Evolutionary conservation across 92 coral and sea anemone genomes (phyloP).

Genomic region (Palythoa grandiflora): DNA sequence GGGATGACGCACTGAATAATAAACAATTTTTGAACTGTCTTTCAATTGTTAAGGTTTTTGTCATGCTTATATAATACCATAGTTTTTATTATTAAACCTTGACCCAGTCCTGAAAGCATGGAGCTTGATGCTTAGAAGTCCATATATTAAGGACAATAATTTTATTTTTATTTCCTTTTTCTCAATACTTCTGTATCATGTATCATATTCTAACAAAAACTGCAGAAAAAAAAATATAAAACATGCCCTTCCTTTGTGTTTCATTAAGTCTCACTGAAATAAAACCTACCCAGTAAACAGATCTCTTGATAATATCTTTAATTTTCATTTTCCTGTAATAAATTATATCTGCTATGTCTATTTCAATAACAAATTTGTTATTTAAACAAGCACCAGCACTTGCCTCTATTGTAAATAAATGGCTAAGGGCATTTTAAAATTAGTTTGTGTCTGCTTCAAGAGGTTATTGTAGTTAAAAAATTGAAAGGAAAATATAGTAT

Average conservation of each 20-base stretch:
- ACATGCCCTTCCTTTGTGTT: background rate
- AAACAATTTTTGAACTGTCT: background rate
- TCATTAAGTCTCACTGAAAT: background rate
- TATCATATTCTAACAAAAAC: constrained; percentile 5
- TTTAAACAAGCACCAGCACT: constrained; percentile 15
- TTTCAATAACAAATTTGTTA: constrained; percentile 5
- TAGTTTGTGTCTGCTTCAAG: constrained; percentile 9
- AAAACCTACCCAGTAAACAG: background rate
- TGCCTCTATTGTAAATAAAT: constrained; percentile 13
- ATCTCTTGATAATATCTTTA: background rate
- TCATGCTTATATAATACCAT: constrained; percentile 5
- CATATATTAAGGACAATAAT: background rate
- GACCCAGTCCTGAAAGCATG: constrained; percentile 19
- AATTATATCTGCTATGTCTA: background rate
- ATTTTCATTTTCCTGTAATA: constrained; percentile 2
- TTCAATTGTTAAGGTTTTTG: background rate
- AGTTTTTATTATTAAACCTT: constrained; percentile 7
- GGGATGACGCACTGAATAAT: constrained; percentile 5
- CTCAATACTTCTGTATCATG: constrained; percentile 8
- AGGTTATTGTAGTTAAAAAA: constrained; percentile 1
- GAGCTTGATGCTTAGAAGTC: constrained; percentile 17
- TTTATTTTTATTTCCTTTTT: constrained; percentile 3
- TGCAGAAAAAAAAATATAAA: background rate
- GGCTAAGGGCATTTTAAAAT: background rate
- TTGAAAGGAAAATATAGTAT: background rate